Base-by-base conservation (phyloP, 2,797 vertebrate genomes). In the Micrastur ruficollis region DNA sequence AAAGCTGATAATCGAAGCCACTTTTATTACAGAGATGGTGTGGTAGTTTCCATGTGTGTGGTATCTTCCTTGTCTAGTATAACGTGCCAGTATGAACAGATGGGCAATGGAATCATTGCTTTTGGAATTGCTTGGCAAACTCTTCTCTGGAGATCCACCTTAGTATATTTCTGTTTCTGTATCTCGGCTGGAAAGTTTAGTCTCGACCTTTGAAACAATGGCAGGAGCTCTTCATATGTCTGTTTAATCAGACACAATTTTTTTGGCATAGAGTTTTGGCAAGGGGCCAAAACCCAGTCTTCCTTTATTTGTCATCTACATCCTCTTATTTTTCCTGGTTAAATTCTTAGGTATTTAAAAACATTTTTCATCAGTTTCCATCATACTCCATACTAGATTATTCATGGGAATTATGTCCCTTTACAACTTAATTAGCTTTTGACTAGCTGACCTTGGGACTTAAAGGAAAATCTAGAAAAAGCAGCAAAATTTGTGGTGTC, bases 331-430 rank as follows among this genome's bases (percentile, higher is more conserved):
- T 97, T 94, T 89, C 82, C 86, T 86, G 73, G 86, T 89, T 47
- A 86, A 90, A 56, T 81, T 93, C 86, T 90, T 88, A 84, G 62
- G 32, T 88, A 68, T 93, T 95, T 62, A 44, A 82, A 92, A 90
- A 58, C 86, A 93, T 92, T 95, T 92, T 94, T 89, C 94, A 96
- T 93, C 82, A 55, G 31, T 91, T 94, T 92, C 79, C 89, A 88
- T 96, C 80, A 53, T 93, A 63, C 14, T 96, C 82, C 95, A 94
- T 94, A 18, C 59, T 78, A 65, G 72, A 27, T 82, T 96, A 47
- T 86, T 88, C 66, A 93, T 95, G 94, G 96, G 95, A 96, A 96
- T 95, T 96, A 94, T 97, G 94, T 96, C 96, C 93, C 94, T 97
- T 96, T 96, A 94, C 95, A 97, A 97, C 42, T 81, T 56, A 81